Percentiles rank a stretch among this genome's conserved stretches.
Conservation (phyloP, 2,797 vertebrate genomes). For the Pseudochirops corinnae region DNA sequence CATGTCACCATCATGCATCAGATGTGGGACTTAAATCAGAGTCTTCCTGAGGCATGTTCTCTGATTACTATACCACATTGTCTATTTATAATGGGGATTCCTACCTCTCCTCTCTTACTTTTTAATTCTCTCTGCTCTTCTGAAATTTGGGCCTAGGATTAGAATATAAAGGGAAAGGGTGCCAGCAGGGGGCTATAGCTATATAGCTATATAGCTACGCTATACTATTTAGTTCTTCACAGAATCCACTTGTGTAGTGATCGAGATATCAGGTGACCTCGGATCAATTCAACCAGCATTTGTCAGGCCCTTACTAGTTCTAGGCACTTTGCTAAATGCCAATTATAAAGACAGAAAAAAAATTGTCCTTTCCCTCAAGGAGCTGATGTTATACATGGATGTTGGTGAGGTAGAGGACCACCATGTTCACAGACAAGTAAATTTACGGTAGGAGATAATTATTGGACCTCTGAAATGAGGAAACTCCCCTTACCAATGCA, state of each 20-base stretch:
- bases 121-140: conserved; percentile 65
- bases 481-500: neutral
- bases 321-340: neutral
- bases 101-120: conserved; percentile 58
- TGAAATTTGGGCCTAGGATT: conserved; percentile 54
- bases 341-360: neutral
- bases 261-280: neutral
- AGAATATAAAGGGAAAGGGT: neutral
- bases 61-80: too few relatives aligned
- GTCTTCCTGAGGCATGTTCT: neutral
- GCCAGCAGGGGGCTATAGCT: too few relatives aligned
- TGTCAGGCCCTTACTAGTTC: neutral
- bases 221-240: neutral
- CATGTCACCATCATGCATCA: neutral
- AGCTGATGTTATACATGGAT: neutral
- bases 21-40: too few relatives aligned
- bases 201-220: too few relatives aligned
- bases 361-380: neutral
- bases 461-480: neutral
- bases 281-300: neutral
- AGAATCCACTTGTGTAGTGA: neutral
- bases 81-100: neutral
- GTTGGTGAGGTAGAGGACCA: neutral
- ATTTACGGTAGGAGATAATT: neutral
- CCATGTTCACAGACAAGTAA: neutral